Evolutionary conservation across 2,888 invertebrate genomes (phyloP).

Genomic region (Eupithecia exiguata): DNA sequence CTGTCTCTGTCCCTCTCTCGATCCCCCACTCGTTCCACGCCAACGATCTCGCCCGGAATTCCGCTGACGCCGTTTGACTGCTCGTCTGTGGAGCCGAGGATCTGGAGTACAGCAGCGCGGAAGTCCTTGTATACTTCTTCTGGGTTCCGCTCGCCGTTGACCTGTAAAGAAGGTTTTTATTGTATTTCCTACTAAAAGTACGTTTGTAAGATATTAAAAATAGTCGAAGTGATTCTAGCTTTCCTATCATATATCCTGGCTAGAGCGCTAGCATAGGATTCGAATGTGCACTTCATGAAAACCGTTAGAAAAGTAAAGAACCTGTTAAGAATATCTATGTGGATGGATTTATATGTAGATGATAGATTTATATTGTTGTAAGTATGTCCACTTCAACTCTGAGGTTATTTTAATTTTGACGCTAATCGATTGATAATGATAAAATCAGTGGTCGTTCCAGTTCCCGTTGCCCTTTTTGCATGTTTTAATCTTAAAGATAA

Average conservation of each 20-base stretch:
- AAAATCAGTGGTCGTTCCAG: too few species aligned
- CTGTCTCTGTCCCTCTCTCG: conserved; percentile 39
- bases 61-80: conserved; percentile 85
- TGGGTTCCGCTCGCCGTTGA: conserved; percentile 94
- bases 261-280: too few species aligned
- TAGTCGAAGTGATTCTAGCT: background rate
- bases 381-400: too few species aligned
- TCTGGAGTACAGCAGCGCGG: conserved; percentile 89
- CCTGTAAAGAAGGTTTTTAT: conserved; percentile 75
- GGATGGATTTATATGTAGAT: background rate
- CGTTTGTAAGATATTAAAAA: background rate
- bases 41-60: conserved; percentile 86
- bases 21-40: conserved; percentile 82
- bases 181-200: background rate
- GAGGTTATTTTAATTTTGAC: too few species aligned
- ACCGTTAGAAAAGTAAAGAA: background rate
- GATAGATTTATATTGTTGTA: background rate
- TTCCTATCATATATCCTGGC: too few species aligned
- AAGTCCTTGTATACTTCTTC: conserved; percentile 94
- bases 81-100: conserved; percentile 88
- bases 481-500: background rate
- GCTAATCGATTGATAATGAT: too few species aligned
- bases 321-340: background rate
- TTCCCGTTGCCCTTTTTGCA: background rate
- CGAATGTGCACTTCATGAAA: too few species aligned